These are phyloP conservation scores for Sycobia sp. DNA, from an alignment of 1,140 invertebrate genomes.

Conservation along the genomic window DNA sequence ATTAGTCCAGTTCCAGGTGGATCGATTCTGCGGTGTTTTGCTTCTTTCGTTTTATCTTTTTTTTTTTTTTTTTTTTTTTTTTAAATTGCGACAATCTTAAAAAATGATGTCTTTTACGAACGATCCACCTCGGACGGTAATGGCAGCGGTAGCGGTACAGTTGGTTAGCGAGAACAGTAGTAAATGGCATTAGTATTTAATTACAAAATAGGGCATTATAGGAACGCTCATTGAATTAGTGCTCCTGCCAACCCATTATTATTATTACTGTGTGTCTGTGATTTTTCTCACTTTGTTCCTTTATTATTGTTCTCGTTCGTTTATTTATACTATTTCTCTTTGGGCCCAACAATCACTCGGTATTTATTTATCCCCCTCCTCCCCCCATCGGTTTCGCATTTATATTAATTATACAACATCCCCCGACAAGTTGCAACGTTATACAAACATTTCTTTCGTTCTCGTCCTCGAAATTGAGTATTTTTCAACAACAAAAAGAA, in stretches of 20 bases:
- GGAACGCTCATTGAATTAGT: constrained; percentile 25
- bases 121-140: constrained; percentile 24
- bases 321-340: background rate
- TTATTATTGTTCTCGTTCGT: background rate
- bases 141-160: constrained; percentile 9
- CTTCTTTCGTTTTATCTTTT: too few relatives aligned
- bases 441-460: background rate
- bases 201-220: constrained; percentile 33
- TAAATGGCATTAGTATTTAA: constrained; percentile 26
- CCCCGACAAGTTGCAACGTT: constrained; percentile 8
- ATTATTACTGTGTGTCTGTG: constrained; percentile 8
- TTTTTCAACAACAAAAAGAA: too few relatives aligned
- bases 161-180: constrained; percentile 29
- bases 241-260: constrained; percentile 31
- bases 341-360: too few relatives aligned
- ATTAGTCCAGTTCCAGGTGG: too few relatives aligned
- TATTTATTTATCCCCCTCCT: too few relatives aligned
- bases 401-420: constrained; percentile 6
- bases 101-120: constrained; percentile 26
- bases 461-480: background rate
- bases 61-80: too few relatives aligned
- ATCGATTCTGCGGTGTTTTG: too few relatives aligned
- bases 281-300: background rate
- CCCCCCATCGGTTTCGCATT: background rate
- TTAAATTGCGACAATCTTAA: constrained; percentile 20